Base-by-base conservation (phyloP, 2,888 invertebrate species). In the Phymatocera aterrima region DNA sequence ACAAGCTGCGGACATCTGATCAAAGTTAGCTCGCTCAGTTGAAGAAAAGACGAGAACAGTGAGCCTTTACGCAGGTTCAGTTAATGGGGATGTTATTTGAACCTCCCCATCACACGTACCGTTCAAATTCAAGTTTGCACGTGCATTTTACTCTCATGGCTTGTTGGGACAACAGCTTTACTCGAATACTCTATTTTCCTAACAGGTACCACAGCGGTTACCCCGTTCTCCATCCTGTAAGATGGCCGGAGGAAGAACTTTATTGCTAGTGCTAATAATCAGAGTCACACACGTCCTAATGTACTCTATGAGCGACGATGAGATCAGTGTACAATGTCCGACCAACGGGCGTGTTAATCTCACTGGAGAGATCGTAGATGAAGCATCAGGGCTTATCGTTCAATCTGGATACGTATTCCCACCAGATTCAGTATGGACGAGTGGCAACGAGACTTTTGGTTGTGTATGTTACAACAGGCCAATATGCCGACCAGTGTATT, bases 401-500 rank as follows among this genome's bases (percentile, higher is more conserved):
- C 1, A 46, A 46, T 46, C n/a, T 15, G 40, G 40, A 8, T 8
- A 40, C 54, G 54, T 18, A 4, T 54, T 54, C 21, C 57, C 57
- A 57, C 24, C 57, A 10, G 57, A 24, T 12, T 24, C 31, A 31
- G 24, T 8, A 15, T 57, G 57, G 57, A 0, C 3, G 4, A 1
- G 12, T 8, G 12, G 24, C 24, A 24, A 24, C 8, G 8, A 6
- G 24, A 57, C 21, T 6, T 31, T 28, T 24, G 57, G 57, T 10
- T 57, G 57, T 3, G 3, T 18, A 10, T 57, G 57, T 24, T 24
- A 57, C 57, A 4, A 4, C 5, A 68, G 61, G 57, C 54, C 79
- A 3, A n/a, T n/a, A n/a, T 84, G 84, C 21, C 18, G 88, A 5
- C 77, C 81, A 0, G 68, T 89, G 12, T 89, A 88, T 48, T 87